phyloP scores from a whole-genome alignment of 2,797 vertebrate species.

The Onychomys torridus region DNA sequence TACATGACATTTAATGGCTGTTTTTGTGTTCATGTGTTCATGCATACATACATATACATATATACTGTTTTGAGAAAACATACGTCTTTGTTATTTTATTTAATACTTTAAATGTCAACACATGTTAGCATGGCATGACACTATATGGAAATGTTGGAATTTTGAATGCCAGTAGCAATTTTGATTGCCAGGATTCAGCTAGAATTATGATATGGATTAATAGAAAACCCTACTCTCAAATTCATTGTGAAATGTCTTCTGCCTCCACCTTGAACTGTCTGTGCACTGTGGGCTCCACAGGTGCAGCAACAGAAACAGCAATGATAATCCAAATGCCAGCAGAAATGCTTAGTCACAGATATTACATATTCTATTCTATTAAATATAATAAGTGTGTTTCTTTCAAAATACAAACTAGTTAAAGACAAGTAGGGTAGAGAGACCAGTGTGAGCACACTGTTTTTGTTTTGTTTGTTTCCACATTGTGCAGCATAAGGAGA shows the following conservation, averaged over 20 bases:
- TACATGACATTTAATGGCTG: neutral
- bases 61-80: neutral
- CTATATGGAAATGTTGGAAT: neutral
- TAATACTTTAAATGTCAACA: neutral
- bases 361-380: neutral
- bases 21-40: neutral
- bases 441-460: neutral
- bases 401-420: constrained; percentile 21
- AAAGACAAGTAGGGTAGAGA: neutral
- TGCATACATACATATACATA: no score
- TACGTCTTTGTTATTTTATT: neutral
- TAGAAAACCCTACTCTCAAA: neutral
- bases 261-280: neutral
- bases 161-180: constrained; percentile 3
- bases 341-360: neutral
- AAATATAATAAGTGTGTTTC: neutral
- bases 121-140: neutral
- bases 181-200: neutral
- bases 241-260: neutral
- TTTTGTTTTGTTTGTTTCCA: neutral
- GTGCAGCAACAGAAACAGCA: neutral
- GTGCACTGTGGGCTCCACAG: neutral
- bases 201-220: neutral
- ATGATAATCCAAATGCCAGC: neutral
- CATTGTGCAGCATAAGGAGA: neutral